Base-by-base conservation (phyloP, 53 echinoderm and acorn worm species). In the Pentamera pediparva region DNA sequence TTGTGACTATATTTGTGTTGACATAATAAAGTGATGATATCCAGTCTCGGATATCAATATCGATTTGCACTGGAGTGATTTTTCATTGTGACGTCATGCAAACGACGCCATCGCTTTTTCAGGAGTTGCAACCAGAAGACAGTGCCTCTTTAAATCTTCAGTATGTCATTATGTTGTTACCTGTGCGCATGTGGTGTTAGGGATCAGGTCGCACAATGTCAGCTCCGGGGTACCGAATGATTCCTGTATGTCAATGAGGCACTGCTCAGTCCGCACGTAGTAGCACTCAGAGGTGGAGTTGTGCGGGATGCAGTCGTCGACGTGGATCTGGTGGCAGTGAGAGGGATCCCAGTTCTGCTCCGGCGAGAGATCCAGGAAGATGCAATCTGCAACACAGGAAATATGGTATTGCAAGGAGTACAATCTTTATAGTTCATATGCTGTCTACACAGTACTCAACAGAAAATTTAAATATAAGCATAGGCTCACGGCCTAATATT, bases 301-400 rank as follows among this genome's bases (percentile, higher is more conserved):
- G 73, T 45, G 48, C 1, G 89, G 89, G 32, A 89, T 70, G 47
- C 89, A 85, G 35, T 73, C 52, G 29, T 55, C 49, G 31, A 89
- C 48, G 49, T 77, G 63, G 39, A 89, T 80, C 29, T 33, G 77
- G 59, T 81, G 70, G 59, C 85, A 85, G 56, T 45, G 72, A 22
- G 63, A 31, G 34, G 77, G 85, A 76, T 89, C 81, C 89, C 89
- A 89, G 57, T 81, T 89, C 38, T 89, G 89, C 12, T 89, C 65
- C 18, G 77, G 81, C 8, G 89, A 89, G n/a, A 72, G 53, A 65
- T 89, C 89, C 21, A 71, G 70, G 74, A 89, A 89, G 31, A 89
- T 45, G 38, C 89, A 89, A 34, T 89, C 89, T 89, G 59, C 3
- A 52, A 47, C 56, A 12, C 25, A 51, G 31, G 4, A 69, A 35